Evolutionary conservation across 2,797 vertebrate genomes (phyloP).

Genomic region (Tragopan temminckii): DNA sequence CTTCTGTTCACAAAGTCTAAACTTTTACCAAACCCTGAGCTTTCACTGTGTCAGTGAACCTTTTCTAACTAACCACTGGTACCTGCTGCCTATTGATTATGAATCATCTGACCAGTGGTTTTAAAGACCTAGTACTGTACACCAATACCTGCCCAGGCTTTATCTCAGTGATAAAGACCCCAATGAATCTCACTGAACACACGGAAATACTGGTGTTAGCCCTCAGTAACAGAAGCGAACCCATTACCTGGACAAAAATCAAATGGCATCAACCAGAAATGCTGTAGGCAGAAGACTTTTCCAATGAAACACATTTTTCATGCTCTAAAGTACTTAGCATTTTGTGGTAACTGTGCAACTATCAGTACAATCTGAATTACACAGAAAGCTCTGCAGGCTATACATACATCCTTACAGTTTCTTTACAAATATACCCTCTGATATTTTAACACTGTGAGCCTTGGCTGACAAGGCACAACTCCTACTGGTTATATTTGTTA

Average conservation of each 20-base stretch:
- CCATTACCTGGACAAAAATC: neutral
- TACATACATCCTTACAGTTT: neutral
- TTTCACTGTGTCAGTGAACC: neutral
- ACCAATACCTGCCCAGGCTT: neutral
- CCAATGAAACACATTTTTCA: neutral
- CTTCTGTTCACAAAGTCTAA: neutral
- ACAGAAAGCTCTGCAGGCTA: neutral
- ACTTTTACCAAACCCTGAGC: neutral
- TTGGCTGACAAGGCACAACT: neutral
- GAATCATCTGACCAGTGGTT: neutral
- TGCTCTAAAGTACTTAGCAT: neutral
- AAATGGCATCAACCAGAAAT: neutral
- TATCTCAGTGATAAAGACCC: neutral
- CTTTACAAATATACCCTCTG: neutral
- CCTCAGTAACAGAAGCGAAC: neutral
- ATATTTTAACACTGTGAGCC: neutral
- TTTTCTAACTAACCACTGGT: neutral
- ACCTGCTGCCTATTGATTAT: fast-evolving
- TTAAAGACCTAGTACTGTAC: neutral
- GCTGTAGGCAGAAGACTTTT: neutral
- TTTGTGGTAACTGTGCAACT: neutral
- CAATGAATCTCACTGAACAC: neutral
- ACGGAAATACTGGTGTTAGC: neutral
- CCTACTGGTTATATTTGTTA: neutral
- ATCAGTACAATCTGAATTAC: neutral